Evolutionary conservation across 2,113 vertebrate species (phyloP).

Genomic region (Ranitomeya variabilis): DNA sequence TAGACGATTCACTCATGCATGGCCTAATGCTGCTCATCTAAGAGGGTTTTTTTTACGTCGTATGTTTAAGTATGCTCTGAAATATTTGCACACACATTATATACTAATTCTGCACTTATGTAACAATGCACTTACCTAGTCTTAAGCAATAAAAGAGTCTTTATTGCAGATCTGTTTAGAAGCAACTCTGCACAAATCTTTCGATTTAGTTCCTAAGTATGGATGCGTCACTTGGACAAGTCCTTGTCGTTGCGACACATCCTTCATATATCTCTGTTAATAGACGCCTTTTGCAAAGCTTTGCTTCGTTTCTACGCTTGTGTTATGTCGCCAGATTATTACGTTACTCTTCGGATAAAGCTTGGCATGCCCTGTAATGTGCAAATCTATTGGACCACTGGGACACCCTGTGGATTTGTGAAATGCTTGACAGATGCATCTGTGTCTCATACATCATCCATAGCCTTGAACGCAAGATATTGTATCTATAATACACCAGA

Average conservation of each 20-base stretch:
- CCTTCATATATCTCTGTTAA: background rate
- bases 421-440: conserved; percentile 19
- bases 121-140: conserved; percentile 48
- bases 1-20: background rate
- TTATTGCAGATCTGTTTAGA: conserved; percentile 13
- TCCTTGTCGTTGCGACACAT: background rate
- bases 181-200: background rate
- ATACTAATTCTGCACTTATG: conserved; percentile 49
- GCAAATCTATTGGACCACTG: conserved; percentile 22
- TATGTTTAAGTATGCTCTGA: conserved; percentile 17
- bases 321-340: conserved; percentile 13
- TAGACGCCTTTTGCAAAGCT: background rate
- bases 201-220: background rate
- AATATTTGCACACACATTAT: conserved; percentile 47
- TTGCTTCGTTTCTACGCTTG: background rate
- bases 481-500: background rate
- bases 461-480: conserved; percentile 2
- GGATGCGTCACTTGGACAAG: background rate
- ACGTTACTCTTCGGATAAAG: conserved; percentile 19
- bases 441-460: conserved; percentile 15
- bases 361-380: conserved; percentile 32
- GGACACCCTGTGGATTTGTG: conserved; percentile 46
- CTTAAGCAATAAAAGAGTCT: background rate
- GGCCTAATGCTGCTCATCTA: conserved; percentile 15
- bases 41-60: background rate